Percentiles rank a stretch among this genome's conserved stretches.
These are phyloP conservation scores for Petrolisthes manimaculis DNA, from an alignment of 2,888 invertebrate species.

Conservation along the genomic window DNA sequence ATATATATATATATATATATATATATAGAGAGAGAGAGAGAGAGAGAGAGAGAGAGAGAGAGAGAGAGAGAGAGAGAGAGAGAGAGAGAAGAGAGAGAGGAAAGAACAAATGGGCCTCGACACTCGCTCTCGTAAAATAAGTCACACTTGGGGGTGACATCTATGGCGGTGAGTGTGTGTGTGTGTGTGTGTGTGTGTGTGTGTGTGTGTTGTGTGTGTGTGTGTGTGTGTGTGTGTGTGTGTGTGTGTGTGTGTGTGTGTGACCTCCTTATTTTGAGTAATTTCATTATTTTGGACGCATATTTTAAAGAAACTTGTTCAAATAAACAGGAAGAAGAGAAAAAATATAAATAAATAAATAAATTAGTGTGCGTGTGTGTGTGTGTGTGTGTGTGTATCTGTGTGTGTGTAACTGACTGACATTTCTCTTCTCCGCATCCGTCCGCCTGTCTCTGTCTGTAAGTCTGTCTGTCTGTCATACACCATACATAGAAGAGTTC, in stretches of 20 bases:
- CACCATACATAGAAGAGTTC: no score
- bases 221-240: constrained; percentile 1
- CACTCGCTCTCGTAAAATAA: neutral
- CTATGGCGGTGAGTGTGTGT: neutral
- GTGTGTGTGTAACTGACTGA: no score
- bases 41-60: neutral
- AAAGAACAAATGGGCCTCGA: neutral
- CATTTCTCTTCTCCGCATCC: no score
- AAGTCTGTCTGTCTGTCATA: no score
- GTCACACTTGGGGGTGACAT: constrained; percentile 1
- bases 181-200: constrained; percentile 1
- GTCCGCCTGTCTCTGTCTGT: no score
- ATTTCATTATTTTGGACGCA: no score
- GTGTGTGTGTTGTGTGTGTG: constrained; percentile 1
- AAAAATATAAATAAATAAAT: no score
- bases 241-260: constrained; percentile 1
- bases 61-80: neutral
- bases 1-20: constrained; percentile 16
- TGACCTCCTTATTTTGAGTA: no score
- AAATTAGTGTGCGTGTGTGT: no score
- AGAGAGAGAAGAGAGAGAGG: neutral
- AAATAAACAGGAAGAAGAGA: no score
- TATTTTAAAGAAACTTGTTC: no score
- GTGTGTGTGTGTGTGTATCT: no score
- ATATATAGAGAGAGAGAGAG: neutral